A percentile compares a stretch with the other conserved stretches of the same genome.
Conservation (phyloP, 1,140 invertebrate species). For the Dinothrombium tinctorium region DNA sequence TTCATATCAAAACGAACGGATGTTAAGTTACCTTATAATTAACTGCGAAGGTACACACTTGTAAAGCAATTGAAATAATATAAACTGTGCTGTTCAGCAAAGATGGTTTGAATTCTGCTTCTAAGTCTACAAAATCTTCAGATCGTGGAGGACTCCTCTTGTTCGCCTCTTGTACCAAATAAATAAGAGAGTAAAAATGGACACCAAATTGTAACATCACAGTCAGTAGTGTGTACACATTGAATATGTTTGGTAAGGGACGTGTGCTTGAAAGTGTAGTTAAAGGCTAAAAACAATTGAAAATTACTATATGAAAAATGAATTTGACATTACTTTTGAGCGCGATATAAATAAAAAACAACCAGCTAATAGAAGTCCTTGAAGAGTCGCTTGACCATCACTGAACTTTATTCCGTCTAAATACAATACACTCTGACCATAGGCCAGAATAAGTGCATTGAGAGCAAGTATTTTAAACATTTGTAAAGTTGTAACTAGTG, state of each 20-base stretch:
- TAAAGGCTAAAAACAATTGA: conserved; percentile 45
- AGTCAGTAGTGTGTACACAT: conserved; percentile 85
- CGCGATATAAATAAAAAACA: conserved; percentile 96
- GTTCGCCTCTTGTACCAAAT: conserved; percentile 51
- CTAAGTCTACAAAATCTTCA: conserved; percentile 35
- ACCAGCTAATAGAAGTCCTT: conserved; percentile 63
- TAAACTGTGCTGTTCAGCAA: conserved; percentile 94
- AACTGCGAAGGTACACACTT: conserved; percentile 92
- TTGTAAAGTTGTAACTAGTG: conserved; percentile 90
- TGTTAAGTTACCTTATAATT: conserved; percentile 76
- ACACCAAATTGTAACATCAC: conserved; percentile 84
- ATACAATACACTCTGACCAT: conserved; percentile 94
- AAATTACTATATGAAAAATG: not conserved
- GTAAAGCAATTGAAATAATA: conserved; percentile 86
- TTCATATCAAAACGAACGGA: not conserved
- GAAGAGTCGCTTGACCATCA: conserved; percentile 81
- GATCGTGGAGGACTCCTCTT: conserved; percentile 1
- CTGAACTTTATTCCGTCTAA: conserved; percentile 94
- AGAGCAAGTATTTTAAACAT: conserved; percentile 99
- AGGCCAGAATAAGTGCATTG: conserved; percentile 92
- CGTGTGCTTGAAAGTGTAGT: conserved; percentile 75
- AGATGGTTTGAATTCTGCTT: conserved; percentile 70
- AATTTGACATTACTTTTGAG: conserved; percentile 79
- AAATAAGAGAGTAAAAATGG: conserved; percentile 77
- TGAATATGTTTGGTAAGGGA: conserved; percentile 96